Conservation (phyloP, 2,113 vertebrate species). For the Caranx ignobilis region DNA sequence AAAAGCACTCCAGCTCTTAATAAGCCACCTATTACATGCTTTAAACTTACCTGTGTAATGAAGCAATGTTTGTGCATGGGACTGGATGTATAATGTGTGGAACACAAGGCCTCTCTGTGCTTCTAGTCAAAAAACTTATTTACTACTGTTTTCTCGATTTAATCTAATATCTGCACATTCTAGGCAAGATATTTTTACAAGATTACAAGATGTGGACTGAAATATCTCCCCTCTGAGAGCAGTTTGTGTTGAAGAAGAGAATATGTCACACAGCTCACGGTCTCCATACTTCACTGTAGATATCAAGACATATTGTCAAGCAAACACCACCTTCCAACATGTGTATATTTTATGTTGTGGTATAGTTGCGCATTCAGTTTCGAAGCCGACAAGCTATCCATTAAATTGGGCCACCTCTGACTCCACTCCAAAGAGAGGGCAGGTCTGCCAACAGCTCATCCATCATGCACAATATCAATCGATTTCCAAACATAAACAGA, state of each 20-base stretch:
- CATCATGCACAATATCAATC: constrained; percentile 86
- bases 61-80: constrained; percentile 34
- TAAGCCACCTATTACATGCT: constrained; percentile 52
- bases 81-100: constrained; percentile 24
- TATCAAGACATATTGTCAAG: constrained; percentile 78
- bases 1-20: constrained; percentile 36
- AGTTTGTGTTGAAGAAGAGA: constrained; percentile 72
- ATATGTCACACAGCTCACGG: constrained; percentile 84
- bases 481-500: constrained; percentile 87
- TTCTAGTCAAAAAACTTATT: constrained; percentile 42
- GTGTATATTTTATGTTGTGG: constrained; percentile 74
- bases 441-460: constrained; percentile 83
- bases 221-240: constrained; percentile 68
- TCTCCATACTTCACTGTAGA: constrained; percentile 82
- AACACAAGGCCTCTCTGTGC: constrained; percentile 22
- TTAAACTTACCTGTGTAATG: constrained; percentile 36
- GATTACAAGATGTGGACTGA: constrained; percentile 47
- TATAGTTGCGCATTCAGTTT: constrained; percentile 83
- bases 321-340: constrained; percentile 46
- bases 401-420: constrained; percentile 85
- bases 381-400: constrained; percentile 79
- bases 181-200: constrained; percentile 41
- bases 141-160: constrained; percentile 47
- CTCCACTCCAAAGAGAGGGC: constrained; percentile 79
- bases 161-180: constrained; percentile 67